phyloP scores from a whole-genome alignment of 2,797 vertebrate species.

The Sebastes glaucus region DNA sequence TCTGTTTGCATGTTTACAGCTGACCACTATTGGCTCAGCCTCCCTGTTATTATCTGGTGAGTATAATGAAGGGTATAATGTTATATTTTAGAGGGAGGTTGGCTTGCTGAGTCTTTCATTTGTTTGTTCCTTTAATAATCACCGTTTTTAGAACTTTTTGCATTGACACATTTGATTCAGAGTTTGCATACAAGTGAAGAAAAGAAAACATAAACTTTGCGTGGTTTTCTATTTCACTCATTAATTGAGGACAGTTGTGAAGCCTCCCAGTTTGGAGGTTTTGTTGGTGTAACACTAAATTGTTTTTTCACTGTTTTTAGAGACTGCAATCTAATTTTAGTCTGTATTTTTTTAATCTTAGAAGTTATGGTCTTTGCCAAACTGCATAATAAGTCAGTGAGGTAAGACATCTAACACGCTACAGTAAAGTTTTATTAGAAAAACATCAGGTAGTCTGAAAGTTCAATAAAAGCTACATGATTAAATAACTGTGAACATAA shows the following conservation, averaged over 20 bases:
- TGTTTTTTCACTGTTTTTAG: not conserved
- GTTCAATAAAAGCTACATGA: not conserved
- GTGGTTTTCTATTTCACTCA: not conserved
- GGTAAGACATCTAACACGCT: too few species aligned
- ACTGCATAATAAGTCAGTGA: not conserved
- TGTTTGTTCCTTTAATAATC: not conserved
- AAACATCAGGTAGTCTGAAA: not conserved
- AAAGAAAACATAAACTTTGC: not conserved
- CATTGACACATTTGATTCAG: not conserved
- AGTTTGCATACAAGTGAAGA: not conserved
- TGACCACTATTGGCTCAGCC: not conserved
- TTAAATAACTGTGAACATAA: constrained; percentile 1
- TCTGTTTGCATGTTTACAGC: not conserved
- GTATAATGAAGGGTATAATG: not conserved
- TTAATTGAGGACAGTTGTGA: not conserved
- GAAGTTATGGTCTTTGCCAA: not conserved
- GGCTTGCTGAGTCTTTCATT: not conserved
- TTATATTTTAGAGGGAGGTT: not conserved
- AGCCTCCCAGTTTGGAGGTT: not conserved
- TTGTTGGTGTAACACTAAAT: not conserved
- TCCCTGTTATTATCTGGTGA: not conserved
- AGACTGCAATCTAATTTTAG: not conserved
- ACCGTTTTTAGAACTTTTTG: not conserved
- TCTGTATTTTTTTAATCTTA: not conserved
- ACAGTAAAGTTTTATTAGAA: not conserved